Evolutionary conservation across 2,888 invertebrate genomes (phyloP).

Genomic region (Rutpela maculata): DNA sequence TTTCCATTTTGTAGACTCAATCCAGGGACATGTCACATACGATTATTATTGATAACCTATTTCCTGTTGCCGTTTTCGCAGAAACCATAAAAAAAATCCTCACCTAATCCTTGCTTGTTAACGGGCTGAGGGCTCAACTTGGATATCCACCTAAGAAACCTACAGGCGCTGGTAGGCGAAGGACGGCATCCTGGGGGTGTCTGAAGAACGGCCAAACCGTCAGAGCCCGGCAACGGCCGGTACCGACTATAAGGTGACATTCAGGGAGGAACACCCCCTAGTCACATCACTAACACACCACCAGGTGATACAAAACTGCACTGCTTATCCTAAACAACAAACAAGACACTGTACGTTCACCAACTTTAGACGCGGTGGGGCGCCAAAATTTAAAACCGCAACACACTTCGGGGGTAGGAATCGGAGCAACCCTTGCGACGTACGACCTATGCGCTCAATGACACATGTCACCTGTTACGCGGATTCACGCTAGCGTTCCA

Average conservation of each 20-base stretch:
- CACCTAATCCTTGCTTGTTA: conserved; percentile 74
- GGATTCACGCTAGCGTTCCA: conserved; percentile 40
- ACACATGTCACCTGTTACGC: conserved; percentile 59
- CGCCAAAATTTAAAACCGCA: background rate
- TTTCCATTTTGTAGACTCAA: too few relatives aligned
- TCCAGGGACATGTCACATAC: too few relatives aligned
- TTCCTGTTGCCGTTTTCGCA: background rate
- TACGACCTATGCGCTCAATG: conserved; percentile 35
- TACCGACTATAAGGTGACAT: conserved; percentile 74
- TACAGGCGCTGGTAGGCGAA: conserved; percentile 73
- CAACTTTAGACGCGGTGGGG: background rate
- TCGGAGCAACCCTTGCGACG: conserved; percentile 17
- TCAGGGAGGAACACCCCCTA: conserved; percentile 52
- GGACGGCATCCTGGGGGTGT: conserved; percentile 64
- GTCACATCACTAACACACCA: conserved; percentile 50
- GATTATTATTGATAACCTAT: background rate
- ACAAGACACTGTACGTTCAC: conserved; percentile 22
- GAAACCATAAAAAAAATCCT: conserved; percentile 17
- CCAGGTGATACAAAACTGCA: conserved; percentile 41
- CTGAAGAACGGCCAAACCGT: conserved; percentile 56
- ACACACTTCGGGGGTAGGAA: background rate
- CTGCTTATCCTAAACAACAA: conserved; percentile 27
- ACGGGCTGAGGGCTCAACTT: conserved; percentile 76
- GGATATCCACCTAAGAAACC: conserved; percentile 77
- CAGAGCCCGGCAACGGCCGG: conserved; percentile 71